Base-by-base conservation (phyloP, 2,888 invertebrate genomes). In the Luperina testacea region DNA sequence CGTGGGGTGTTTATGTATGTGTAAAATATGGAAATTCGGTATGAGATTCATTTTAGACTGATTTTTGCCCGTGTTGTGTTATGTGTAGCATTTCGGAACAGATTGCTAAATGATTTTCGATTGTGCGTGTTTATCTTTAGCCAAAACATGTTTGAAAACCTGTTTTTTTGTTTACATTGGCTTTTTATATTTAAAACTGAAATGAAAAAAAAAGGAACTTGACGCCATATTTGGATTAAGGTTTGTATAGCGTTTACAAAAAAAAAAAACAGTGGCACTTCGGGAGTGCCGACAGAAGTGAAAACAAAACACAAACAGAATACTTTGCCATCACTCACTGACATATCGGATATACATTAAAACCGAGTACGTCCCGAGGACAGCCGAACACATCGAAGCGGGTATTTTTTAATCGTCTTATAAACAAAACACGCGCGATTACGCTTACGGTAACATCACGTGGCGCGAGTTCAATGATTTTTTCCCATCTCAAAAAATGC, bases 1-100 rank as follows among this genome's bases (percentile, higher is more conserved):
- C 81, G 78, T 78, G 75, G 72, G 79, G 80, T 83, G 81, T 84
- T 84, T 87, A 84, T 88, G 77, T 87, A 87, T 88, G 82, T 86
- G 80, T 81, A 79, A 89, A 88, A 87, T 87, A 85, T 89, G 88
- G 80, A 87, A 76, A 89, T 88, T 83, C 20, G 48, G 45, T 69
- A 68, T 77, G 69, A 74, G 83, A 86, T 88, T 88, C 81, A 81
- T 82, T 82, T 83, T 86, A 78, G 80, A 74, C 79, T 82, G 82
- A 82, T 86, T 89, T 78, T 82, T 75, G 68, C 13, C 48, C 64
- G 48, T 53, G 63, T 76, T 72, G 72, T 83, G 61, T 72, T 72
- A 81, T 77, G 45, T 74, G 67, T 71, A 69, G 51, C n/a, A 70
- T 87, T 81, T 76, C 78, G 32, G 32, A 77, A 69, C 32, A 68